These are phyloP conservation scores for Gymnoscopelus microlampas DNA, from an alignment of 2,797 vertebrate genomes.

Conservation along the genomic window DNA sequence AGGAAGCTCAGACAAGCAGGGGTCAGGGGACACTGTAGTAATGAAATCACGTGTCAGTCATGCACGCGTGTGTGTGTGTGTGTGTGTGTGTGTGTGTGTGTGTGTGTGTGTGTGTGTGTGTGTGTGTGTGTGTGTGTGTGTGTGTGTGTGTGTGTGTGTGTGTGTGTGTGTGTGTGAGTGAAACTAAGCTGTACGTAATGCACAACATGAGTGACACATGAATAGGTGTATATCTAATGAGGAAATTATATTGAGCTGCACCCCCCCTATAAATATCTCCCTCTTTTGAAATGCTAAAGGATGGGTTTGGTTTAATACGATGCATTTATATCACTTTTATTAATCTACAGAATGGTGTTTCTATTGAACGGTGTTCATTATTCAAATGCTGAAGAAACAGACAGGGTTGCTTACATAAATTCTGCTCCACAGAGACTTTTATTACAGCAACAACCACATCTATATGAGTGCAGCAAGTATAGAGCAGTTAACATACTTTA, in stretches of 20 bases:
- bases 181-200: background rate
- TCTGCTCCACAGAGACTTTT: slow-evolving; percentile 38
- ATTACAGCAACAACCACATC: too few species aligned
- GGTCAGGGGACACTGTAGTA: slow-evolving; percentile 55
- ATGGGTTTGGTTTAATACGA: slow-evolving; percentile 10
- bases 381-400: slow-evolving; percentile 41
- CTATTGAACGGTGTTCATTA: slow-evolving; percentile 42
- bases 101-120: slow-evolving; percentile 6
- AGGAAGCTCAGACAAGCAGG: slow-evolving; percentile 45
- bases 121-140: background rate
- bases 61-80: slow-evolving; percentile 7
- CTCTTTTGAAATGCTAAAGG: slow-evolving; percentile 10
- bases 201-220: slow-evolving; percentile 6
- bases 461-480: too few species aligned
- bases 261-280: slow-evolving; percentile 10
- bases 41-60: slow-evolving; percentile 40
- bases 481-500: slow-evolving; percentile 4
- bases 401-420: slow-evolving; percentile 26
- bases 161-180: background rate
- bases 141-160: background rate
- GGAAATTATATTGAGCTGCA: slow-evolving; percentile 4
- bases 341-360: slow-evolving; percentile 30
- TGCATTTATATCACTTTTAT: background rate
- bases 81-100: background rate
- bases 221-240: slow-evolving; percentile 14